Base-by-base conservation (phyloP, 2,797 vertebrate genomes). In the Oreortyx pictus region DNA sequence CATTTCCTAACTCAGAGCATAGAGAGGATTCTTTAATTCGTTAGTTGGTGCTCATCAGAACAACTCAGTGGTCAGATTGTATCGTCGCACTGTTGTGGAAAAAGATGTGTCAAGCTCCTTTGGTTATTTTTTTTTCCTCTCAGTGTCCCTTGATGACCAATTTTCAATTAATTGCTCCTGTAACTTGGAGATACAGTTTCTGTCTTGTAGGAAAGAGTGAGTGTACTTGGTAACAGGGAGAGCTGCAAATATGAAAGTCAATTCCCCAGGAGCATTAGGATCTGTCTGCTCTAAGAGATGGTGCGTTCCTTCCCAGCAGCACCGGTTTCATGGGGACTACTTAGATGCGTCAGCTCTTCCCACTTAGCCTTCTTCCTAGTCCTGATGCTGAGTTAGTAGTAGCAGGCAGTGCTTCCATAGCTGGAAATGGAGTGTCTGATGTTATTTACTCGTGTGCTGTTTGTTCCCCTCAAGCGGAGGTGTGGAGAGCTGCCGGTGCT, bases 61-160 rank as follows among this genome's bases (percentile, higher is more conserved):
- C 33, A 83, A 65, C 33, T 86, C 7, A 3, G 33, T 35, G 29
- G 27, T 86, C 33, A 67, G 7, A 46, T 56, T 46, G 47, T 74
- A 17, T 33, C 37, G 31, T 74, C 76, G 50, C 3, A 64, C 7
- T 12, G 3, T 3, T 7, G 1, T 7, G 25, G 22, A 7, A 1
- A 27, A 60, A n/a, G 7, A 37, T 27, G 31, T 10, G 16, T 43
- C 1, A 0, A 23, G 8, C 14, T 92, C 83, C 24, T 1, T 3
- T 74, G 9, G n/a, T 87, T 24, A 9, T 78, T 73, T 35, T 50
- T 12, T 1, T 50, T 13, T 1, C 6, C 9, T 14, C 3, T 54
- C 29, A 2, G 1, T 83, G 9, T 76, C 56, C 56, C 78, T 67
- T 82, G 44, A 56, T 84, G 39, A 64, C 14, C n/a, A 43, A 6